A percentile compares a stretch with the other conserved stretches of the same genome.
Evolutionary conservation across 2,888 invertebrate species (phyloP).

Genomic region (Dynastes tityus): DNA sequence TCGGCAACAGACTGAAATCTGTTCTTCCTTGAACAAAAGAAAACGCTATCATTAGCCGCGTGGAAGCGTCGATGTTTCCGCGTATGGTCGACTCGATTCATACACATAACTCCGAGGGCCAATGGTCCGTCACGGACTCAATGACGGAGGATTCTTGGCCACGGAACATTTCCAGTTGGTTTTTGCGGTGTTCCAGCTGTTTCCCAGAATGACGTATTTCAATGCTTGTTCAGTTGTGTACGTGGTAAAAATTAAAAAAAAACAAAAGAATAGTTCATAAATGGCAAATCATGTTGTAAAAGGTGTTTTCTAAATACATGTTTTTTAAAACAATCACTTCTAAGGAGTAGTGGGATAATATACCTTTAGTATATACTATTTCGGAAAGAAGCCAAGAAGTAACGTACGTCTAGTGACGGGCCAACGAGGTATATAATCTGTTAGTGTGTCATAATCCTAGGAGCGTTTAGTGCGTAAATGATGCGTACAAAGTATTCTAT

Average conservation of each 20-base stretch:
- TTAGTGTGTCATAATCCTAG: too few relatives aligned
- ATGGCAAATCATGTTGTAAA: too few relatives aligned
- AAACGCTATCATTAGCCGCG: conserved; percentile 20
- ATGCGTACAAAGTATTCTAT: too few relatives aligned
- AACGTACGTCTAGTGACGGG: too few relatives aligned
- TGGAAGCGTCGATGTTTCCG: conserved; percentile 38
- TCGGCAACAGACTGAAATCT: conserved; percentile 19
- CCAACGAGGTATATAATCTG: too few relatives aligned
- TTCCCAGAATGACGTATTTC: neutral
- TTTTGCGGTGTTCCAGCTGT: neutral
- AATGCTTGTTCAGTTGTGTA: neutral
- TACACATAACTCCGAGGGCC: conserved; percentile 31
- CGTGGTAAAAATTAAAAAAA: neutral
- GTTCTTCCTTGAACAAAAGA: conserved; percentile 30
- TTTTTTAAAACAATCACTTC: too few relatives aligned
- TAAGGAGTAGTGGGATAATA: too few relatives aligned
- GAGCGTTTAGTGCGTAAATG: too few relatives aligned
- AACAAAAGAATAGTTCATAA: neutral
- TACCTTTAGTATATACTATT: too few relatives aligned
- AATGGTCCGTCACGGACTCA: conserved; percentile 35
- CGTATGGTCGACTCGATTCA: conserved; percentile 2
- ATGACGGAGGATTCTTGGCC: conserved; percentile 10
- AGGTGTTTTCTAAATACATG: too few relatives aligned
- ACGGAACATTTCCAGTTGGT: conserved; percentile 6
- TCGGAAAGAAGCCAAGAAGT: too few relatives aligned